Conservation (phyloP, 2,888 invertebrate species). For the Schizaphis graminum region DNA sequence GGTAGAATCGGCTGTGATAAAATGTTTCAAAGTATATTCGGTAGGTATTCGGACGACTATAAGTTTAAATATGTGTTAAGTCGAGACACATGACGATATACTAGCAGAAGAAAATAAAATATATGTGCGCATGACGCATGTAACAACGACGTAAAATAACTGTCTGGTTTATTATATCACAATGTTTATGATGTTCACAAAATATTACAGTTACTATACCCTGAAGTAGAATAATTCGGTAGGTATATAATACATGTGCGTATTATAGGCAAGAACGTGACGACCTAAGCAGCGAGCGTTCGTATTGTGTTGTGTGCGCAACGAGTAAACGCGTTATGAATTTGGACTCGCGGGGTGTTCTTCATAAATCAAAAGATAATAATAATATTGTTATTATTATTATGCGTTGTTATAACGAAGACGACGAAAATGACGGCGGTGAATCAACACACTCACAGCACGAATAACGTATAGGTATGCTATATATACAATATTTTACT, state of each 20-base stretch:
- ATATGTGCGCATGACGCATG: neutral
- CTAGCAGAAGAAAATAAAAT: neutral
- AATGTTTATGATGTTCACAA: neutral
- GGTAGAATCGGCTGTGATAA: neutral
- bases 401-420: neutral
- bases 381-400: neutral
- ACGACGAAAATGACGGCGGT: neutral
- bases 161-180: neutral
- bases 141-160: neutral
- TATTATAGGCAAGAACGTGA: neutral
- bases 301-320: neutral
- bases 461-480: neutral
- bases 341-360: neutral
- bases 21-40: neutral
- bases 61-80: neutral
- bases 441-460: neutral
- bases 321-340: neutral
- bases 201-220: neutral
- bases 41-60: neutral
- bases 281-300: neutral
- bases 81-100: neutral
- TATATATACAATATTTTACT: neutral
- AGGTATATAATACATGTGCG: neutral
- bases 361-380: neutral
- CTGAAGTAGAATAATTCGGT: neutral